Percentiles rank a stretch among this genome's conserved stretches.
These are phyloP conservation scores for Python bivittatus DNA, from an alignment of 2,113 vertebrate genomes.

Conservation along the genomic window DNA sequence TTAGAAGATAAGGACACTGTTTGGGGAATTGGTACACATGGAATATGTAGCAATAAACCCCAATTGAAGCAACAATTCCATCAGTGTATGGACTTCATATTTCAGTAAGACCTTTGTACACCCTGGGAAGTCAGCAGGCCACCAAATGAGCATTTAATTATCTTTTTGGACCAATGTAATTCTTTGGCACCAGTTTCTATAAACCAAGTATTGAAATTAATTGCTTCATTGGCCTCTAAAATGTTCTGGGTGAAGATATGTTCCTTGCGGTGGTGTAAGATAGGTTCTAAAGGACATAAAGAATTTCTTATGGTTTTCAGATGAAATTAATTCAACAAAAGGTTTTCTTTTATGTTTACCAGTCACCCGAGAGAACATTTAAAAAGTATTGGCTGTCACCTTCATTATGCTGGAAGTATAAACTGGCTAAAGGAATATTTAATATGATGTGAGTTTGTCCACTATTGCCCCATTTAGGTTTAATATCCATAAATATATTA, in stretches of 20 bases:
- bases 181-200: too few species aligned
- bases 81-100: too few species aligned
- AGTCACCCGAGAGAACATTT: background rate
- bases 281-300: background rate
- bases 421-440: background rate
- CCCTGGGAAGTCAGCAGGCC: too few species aligned
- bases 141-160: too few species aligned
- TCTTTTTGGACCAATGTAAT: too few species aligned
- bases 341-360: background rate
- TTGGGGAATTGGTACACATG: too few species aligned
- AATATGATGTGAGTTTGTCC: background rate
- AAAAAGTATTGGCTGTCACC: background rate
- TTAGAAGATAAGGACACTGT: too few species aligned
- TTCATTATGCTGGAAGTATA: background rate
- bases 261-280: background rate
- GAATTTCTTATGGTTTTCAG: background rate
- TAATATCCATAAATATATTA: background rate
- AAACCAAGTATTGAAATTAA: too few species aligned
- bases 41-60: too few species aligned
- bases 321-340: background rate
- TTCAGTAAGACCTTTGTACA: too few species aligned
- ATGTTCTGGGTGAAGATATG: background rate
- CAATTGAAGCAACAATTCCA: too few species aligned
- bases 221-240: background rate
- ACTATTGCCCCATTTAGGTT: background rate